These are phyloP conservation scores for Idaea aversata DNA, from an alignment of 2,888 invertebrate species.

Conservation along the genomic window DNA sequence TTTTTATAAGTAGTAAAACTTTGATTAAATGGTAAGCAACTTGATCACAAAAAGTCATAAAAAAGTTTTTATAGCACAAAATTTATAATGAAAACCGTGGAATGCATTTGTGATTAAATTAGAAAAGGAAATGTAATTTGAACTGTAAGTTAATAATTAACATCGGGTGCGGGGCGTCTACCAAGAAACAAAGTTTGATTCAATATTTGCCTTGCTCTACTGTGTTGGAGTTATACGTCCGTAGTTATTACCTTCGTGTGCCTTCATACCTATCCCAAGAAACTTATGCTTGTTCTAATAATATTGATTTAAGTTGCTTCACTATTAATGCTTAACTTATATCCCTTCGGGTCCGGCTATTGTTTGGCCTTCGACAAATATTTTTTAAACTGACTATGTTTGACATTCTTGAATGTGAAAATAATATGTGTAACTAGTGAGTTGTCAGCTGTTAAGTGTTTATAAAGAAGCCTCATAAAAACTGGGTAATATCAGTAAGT, in stretches of 20 bases:
- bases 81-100: background rate
- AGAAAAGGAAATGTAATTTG: constrained; percentile 45
- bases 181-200: constrained; percentile 59
- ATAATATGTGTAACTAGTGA: constrained; percentile 40
- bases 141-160: constrained; percentile 62
- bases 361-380: constrained; percentile 44
- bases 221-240: constrained; percentile 57
- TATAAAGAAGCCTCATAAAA: constrained; percentile 2
- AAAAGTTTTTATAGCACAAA: background rate
- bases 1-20: background rate
- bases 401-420: constrained; percentile 43
- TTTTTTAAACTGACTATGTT: constrained; percentile 41
- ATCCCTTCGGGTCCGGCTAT: constrained; percentile 35
- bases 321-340: constrained; percentile 49
- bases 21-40: background rate
- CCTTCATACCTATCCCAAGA: constrained; percentile 45
- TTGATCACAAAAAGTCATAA: background rate
- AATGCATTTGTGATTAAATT: constrained; percentile 31
- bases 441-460: constrained; percentile 77
- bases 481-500: background rate
- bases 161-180: constrained; percentile 52
- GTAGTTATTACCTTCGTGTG: constrained; percentile 49
- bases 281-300: constrained; percentile 59
- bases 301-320: constrained; percentile 57
- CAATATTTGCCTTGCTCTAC: constrained; percentile 68